Evolutionary conservation across 2,888 invertebrate species (phyloP), one percentile per base, ranked within the genome.

Genomic region (Halictus ligatus): DNA sequence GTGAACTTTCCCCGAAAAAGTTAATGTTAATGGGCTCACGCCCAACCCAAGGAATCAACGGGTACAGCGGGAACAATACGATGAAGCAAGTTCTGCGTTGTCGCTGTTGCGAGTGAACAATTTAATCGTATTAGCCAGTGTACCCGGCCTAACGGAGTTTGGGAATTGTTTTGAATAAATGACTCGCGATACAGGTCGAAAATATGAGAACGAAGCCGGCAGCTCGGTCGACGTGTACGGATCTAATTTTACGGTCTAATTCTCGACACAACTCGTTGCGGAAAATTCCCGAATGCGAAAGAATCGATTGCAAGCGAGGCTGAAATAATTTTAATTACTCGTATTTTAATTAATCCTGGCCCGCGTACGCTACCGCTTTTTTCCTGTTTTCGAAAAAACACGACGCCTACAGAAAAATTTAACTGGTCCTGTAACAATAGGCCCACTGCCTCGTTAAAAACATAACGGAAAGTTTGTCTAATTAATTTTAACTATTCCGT

Each of bases 121-220:
- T 83, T 78, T 83, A 80, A 83, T 80, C 80, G 60, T 50, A 73
- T 83, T 83, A 76, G 10, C 79, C 69, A 35, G 76, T 79, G 58
- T n/a, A 48, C 50, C 18, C 69, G n/a, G 15, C 48, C 43, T 80
- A 80, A 83, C 83, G 15, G 60, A 83, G 76, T 80, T 83, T 40
- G 18, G n/a, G 18, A 76, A 76, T 64, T 76, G n/a, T 80, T 80
- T 73, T 76, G 76, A 73, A 83, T 77, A 80, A 83, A 80, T 77
- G 83, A 77, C 67, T 81, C 29, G 29, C 48, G n/a, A n/a, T 43
- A 2, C 71, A 43, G 43, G 18, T 12, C 15, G 75, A 76, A 80
- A 73, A 60, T 48, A 72, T 73, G 78, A 54, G 75, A 50, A 54
- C 67, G 6, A 48, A 50, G n/a, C 46, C 29, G 58, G 35, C 29